Base-by-base conservation (phyloP, 2,888 invertebrate genomes). In the Drosophila mimica region DNA sequence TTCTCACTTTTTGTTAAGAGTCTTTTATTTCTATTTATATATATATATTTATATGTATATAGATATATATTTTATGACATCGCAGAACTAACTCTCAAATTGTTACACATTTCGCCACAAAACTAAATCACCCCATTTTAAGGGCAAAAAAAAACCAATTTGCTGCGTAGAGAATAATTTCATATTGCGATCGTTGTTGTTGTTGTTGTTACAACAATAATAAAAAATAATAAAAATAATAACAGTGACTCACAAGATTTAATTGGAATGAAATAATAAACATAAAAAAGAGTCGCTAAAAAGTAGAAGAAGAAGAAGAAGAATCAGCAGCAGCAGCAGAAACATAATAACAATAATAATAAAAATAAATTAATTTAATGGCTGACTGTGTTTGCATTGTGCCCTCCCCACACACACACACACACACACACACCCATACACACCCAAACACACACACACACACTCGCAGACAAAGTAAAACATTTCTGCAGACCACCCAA, bases 321-420 rank as follows among this genome's bases (percentile, higher is more conserved):
- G 53, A 11, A 13, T 11, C 70, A 65, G 62, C 75, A 59, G 81
- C 74, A 56, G 81, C 79, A 67, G 60, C 74, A 57, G 79, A 71
- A 73, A 78, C 68, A 87, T 76, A 83, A 89, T 82, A 89, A 88
- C 82, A 88, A 84, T 81, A 90, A 90, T 84, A 91, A 91, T 91
- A 91, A 91, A 91, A 90, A 90, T 91, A 91, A 91, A 91, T 91
- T 91, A 91, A 90, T 91, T 90, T 91, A 82, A 91, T 89, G 87
- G 58, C 67, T 60, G 71, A 68, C 70, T 70, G 68, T 76, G 76
- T 65, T 70, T 76, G 71, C 67, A 59, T 49, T 68, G 64, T 15
- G 67, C 53, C 53, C 58, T 28, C 53, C 53, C 58, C 33, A n/a
- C 57, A 17, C 28, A 40, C 54, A 20, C 56, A 33, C 31, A 51